phyloP scores from a whole-genome alignment of 2,113 vertebrate species.

The Zosterops borbonicus region DNA sequence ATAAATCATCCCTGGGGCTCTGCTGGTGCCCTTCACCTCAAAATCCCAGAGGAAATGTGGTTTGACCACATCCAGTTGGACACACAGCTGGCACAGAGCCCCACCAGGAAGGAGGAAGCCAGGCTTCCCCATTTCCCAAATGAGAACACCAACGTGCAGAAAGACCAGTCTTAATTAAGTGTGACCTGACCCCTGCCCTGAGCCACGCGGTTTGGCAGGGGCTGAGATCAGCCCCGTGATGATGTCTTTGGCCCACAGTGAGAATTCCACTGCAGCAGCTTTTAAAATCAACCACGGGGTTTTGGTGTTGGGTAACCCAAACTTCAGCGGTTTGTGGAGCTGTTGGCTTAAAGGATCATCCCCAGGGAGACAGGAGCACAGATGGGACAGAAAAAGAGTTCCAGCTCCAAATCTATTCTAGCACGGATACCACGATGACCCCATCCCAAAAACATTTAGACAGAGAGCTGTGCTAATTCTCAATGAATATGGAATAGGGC shows the following conservation, averaged over 20 bases:
- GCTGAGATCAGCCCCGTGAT: background rate
- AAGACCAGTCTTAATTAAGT: background rate
- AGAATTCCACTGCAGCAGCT: background rate
- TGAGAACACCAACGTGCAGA: background rate
- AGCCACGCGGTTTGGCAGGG: background rate
- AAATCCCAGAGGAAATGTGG: background rate
- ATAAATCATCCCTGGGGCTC: background rate
- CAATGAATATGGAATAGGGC: background rate
- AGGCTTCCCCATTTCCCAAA: background rate
- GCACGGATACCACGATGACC: background rate
- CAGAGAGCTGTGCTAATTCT: background rate
- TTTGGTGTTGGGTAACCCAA: background rate
- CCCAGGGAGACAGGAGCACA: background rate
- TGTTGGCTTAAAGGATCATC: background rate
- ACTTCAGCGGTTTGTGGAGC: background rate
- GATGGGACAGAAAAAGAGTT: background rate
- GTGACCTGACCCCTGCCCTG: background rate
- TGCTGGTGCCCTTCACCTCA: background rate
- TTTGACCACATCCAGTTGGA: background rate
- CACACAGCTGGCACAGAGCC: background rate
- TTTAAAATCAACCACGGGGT: background rate
- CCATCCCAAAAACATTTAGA: background rate
- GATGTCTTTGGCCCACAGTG: background rate
- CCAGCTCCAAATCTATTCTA: background rate
- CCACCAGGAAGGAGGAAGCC: background rate